Base-by-base conservation (phyloP, 1,140 invertebrate genomes). In the Drosophila sulfurigaster region DNA sequence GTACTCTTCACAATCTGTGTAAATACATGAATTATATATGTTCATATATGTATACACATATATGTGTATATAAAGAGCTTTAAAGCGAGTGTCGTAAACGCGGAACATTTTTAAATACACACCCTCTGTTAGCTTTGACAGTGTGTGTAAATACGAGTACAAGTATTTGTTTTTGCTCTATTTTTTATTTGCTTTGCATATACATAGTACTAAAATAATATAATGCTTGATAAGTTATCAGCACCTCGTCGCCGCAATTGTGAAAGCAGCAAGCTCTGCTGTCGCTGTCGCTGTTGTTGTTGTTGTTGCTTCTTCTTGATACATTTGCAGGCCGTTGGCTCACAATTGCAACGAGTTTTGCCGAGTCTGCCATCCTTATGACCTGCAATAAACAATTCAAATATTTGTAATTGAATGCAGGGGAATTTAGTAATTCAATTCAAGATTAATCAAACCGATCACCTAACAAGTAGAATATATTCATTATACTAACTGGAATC, bases 141-240 rank as follows among this genome's bases (percentile, higher is more conserved):
- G 20, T 58, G 8, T 11, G 45, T 77, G 28, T 60, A 60, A 2
- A 38, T 49, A 35, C 62, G 58, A 35, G 41, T 45, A 35, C 62
- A 63, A 35, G 41, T 45, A 38, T 43, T 57, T 64, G 6, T 66
- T 16, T 15, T 82, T 72, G 54, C 32, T 57, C 6, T 54, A 5
- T 54, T 77, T 66, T 71, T 71, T 30, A 62, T 66, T 65, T 63
- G 43, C 30, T 45, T 46, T 58, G 49, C 51, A 32, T 54, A 45
- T 41, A 62, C 10, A 25, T 62, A 49, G 62, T 62, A 67, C 79
- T 88, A 87, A 69, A 87, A 87, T 62, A 87, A 78, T 83, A 87
- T 83, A 78, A 82, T 74, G 75, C 83, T 87, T 88, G 83, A 87
- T 87, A 87, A 60, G 83, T 87, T 87, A 87, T 87, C 83, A 74